Conservation (phyloP, 2,888 invertebrate species). For the Lumbricus terrestris region DNA sequence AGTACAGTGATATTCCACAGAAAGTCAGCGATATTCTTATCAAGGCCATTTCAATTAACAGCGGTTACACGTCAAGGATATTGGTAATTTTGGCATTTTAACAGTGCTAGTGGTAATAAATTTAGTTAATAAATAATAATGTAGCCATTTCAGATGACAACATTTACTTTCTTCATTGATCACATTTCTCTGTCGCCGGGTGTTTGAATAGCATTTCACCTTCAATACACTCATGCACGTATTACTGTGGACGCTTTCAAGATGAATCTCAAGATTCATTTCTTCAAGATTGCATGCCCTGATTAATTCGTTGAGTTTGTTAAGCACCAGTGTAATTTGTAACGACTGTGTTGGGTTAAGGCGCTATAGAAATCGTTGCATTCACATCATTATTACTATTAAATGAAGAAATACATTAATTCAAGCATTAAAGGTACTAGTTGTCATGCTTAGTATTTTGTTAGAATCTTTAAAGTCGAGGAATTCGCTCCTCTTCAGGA, state of each 20-base stretch:
- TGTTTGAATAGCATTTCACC: too few species aligned
- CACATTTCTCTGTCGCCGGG: too few species aligned
- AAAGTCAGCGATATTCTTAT: conserved; percentile 80
- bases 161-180: background rate
- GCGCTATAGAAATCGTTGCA: too few species aligned
- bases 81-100: conserved; percentile 68
- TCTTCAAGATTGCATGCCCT: too few species aligned
- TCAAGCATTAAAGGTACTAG: background rate
- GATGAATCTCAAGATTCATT: too few species aligned
- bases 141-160: background rate
- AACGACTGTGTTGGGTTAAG: too few species aligned
- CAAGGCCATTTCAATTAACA: conserved; percentile 87
- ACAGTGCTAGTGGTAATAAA: background rate
- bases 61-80: conserved; percentile 93
- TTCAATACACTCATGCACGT: too few species aligned
- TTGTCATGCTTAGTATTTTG: background rate
- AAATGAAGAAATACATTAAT: background rate
- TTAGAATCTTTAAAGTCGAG: background rate
- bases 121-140: background rate
- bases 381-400: background rate
- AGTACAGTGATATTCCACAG: conserved; percentile 78
- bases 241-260: too few species aligned
- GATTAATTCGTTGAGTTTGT: too few species aligned
- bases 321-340: too few species aligned
- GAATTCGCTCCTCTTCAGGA: background rate